Evolutionary conservation across 2,113 vertebrate genomes (phyloP).

Genomic region (Capreolus pygargus): DNA sequence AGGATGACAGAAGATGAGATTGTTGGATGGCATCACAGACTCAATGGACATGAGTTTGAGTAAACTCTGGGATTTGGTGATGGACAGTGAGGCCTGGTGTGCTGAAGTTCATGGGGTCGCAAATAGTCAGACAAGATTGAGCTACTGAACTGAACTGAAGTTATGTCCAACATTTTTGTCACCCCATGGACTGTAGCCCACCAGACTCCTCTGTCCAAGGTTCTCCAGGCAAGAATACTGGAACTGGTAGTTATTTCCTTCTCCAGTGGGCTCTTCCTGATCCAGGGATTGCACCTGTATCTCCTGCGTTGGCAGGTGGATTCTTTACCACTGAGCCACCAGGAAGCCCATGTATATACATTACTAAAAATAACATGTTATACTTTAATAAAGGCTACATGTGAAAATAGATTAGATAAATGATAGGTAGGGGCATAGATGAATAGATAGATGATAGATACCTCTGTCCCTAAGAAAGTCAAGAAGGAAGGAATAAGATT

Average conservation of each 20-base stretch:
- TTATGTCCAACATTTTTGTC: not conserved
- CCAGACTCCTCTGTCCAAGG: not conserved
- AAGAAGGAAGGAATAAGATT: not conserved
- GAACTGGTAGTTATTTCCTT: not conserved
- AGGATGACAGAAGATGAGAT: not conserved
- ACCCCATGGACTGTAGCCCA: not conserved
- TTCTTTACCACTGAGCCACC: not conserved
- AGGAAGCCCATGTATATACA: not conserved
- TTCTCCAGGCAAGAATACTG: not conserved
- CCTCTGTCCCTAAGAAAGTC: not conserved
- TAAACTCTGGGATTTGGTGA: not conserved
- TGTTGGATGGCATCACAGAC: not conserved
- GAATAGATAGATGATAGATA: not conserved
- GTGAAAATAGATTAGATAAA: not conserved
- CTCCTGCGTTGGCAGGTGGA: not conserved
- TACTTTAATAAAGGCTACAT: not conserved
- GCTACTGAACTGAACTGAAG: not conserved
- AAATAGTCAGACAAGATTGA: not conserved
- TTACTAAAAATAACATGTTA: not conserved
- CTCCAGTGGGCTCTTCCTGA: not conserved
- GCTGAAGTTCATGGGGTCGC: accelerated
- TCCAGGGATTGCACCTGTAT: not conserved
- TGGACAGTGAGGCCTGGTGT: not conserved
- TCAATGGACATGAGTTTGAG: not conserved
- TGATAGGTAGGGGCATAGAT: not conserved